These are phyloP conservation scores for Folsomia candida DNA, from an alignment of 2,888 invertebrate species.

Conservation along the genomic window DNA sequence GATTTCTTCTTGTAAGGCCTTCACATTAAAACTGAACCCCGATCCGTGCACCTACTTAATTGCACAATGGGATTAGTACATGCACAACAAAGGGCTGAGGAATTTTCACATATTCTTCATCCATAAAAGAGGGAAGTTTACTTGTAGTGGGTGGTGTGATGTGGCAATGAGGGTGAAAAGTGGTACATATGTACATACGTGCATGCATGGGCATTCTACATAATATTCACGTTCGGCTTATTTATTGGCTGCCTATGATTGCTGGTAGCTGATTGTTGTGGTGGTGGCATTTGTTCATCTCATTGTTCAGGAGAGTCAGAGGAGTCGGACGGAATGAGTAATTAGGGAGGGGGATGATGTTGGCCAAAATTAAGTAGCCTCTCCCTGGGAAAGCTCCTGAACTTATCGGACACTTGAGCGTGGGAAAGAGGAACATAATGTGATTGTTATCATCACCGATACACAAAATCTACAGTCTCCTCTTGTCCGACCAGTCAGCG, in stretches of 20 bases:
- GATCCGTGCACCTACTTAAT: no score
- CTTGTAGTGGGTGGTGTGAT: background rate
- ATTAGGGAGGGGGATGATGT: conserved; percentile 42
- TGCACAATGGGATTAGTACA: background rate
- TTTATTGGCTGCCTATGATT: background rate
- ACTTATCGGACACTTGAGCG: conserved; percentile 30
- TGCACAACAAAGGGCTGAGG: background rate
- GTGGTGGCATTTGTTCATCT: conserved; percentile 5
- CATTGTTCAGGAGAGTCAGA: conserved; percentile 22
- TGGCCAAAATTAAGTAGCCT: conserved; percentile 12
- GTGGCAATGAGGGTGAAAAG: background rate
- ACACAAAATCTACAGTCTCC: background rate
- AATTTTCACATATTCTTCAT: background rate
- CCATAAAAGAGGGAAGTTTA: background rate
- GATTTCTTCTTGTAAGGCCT: no score
- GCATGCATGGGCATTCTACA: no score
- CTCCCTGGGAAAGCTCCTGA: conserved; percentile 47
- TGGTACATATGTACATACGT: background rate
- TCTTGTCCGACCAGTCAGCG: background rate
- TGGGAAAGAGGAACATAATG: conserved; percentile 45
- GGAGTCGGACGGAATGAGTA: conserved; percentile 44
- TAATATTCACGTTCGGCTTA: background rate
- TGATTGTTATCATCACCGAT: conserved; percentile 12
- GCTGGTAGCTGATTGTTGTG: background rate
- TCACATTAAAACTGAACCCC: no score